phyloP scores from a whole-genome alignment of 2,113 vertebrate species.

The Actenoides hombroni region DNA sequence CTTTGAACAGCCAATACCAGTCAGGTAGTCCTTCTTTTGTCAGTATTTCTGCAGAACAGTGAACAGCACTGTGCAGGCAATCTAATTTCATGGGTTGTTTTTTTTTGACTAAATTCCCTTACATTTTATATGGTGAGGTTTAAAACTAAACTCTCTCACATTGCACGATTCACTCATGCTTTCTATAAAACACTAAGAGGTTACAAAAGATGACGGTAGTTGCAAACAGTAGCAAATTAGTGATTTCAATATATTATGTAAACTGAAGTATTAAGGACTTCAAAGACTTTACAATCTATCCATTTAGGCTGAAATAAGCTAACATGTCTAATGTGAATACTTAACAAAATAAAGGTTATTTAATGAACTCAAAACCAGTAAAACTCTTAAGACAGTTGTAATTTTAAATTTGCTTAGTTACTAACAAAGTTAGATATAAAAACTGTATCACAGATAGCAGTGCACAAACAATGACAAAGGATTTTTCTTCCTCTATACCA shows the following conservation, averaged over 20 bases:
- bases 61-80: fast-evolving
- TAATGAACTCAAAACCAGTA: neutral
- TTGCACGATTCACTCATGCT: neutral
- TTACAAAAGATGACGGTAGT: neutral
- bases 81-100: neutral
- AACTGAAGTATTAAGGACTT: neutral
- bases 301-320: neutral
- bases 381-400: neutral
- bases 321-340: neutral
- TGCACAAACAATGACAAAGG: neutral
- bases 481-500: neutral
- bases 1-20: neutral
- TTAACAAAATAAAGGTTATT: neutral
- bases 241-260: neutral
- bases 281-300: neutral
- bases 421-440: neutral
- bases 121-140: neutral
- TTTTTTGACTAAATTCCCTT: neutral
- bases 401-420: neutral
- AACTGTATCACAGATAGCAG: neutral
- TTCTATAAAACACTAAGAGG: neutral
- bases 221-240: neutral
- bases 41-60: neutral
- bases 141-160: neutral
- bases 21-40: neutral